Conservation (phyloP, 2,797 vertebrate genomes). For the Dallia pectoralis region DNA sequence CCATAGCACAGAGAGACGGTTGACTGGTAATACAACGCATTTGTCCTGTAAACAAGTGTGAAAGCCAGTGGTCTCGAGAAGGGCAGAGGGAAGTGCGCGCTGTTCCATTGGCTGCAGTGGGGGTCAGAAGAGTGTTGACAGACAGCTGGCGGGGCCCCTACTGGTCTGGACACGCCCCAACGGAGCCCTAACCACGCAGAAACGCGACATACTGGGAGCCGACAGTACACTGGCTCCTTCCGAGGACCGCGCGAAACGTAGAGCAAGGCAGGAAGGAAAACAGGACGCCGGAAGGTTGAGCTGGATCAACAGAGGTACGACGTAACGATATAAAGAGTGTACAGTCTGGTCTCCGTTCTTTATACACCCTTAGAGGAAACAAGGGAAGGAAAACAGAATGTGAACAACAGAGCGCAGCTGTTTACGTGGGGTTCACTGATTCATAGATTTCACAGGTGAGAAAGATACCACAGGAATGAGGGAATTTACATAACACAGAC, state of each 20-base stretch:
- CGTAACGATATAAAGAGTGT: not conserved
- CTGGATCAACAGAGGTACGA: not conserved
- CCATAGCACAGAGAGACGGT: slow-evolving; percentile 55
- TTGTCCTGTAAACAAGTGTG: slow-evolving; percentile 33
- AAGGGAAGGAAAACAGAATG: slow-evolving; percentile 14
- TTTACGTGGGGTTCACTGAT: slow-evolving; percentile 43
- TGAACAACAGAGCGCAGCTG: slow-evolving; percentile 53
- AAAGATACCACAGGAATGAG: slow-evolving; percentile 31
- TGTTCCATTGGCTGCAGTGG: slow-evolving; percentile 5
- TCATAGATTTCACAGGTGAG: slow-evolving; percentile 50
- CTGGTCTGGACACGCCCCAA: slow-evolving; percentile 27
- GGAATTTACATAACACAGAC: slow-evolving; percentile 12
- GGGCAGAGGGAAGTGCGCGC: not conserved
- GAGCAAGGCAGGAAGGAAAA: not conserved
- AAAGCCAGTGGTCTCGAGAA: not conserved
- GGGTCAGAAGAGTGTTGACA: slow-evolving; percentile 35
- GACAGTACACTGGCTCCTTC: slow-evolving; percentile 14
- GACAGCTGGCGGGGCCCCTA: slow-evolving; percentile 66
- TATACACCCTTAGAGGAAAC: not conserved
- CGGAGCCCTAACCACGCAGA: slow-evolving; percentile 39
- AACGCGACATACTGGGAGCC: slow-evolving; percentile 4
- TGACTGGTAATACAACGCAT: slow-evolving; percentile 47
- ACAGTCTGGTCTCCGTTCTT: not conserved
- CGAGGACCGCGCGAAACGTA: not conserved
- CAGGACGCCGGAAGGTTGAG: slow-evolving; percentile 13